Conservation (phyloP, 2,888 invertebrate genomes). For the Willowsia nigromaculata region DNA sequence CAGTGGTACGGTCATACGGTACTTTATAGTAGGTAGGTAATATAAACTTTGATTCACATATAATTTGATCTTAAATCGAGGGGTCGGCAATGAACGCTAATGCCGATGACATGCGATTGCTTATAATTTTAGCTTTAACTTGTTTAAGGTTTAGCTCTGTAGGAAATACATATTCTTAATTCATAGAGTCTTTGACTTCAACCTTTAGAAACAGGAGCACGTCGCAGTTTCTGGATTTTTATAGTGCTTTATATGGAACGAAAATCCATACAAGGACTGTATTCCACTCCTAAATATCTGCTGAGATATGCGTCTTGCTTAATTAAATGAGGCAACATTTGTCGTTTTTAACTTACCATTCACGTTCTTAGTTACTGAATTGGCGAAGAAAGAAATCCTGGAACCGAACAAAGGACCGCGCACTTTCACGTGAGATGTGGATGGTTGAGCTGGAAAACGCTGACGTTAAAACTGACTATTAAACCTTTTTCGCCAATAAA, state of each 20-base stretch:
- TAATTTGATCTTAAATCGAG: neutral
- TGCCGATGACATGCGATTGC: neutral
- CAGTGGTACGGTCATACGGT: neutral
- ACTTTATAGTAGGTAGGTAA: neutral
- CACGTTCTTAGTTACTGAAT: neutral
- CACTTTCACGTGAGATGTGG: constrained; percentile 7
- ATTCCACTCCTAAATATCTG: neutral
- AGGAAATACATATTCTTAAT: neutral
- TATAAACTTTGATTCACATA: neutral
- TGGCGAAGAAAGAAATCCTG: neutral
- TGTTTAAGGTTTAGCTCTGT: neutral
- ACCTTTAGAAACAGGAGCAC: constrained; percentile 5
- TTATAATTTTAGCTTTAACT: too few relatives aligned
- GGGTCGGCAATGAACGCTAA: neutral
- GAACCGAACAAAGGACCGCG: neutral
- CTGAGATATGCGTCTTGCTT: neutral
- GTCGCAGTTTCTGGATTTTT: constrained; percentile 12
- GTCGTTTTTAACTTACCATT: neutral
- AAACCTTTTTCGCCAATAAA: neutral
- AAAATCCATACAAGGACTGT: too few relatives aligned
- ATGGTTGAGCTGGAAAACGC: too few relatives aligned
- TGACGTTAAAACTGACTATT: too few relatives aligned
- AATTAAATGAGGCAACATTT: constrained; percentile 1
- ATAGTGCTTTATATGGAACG: too few relatives aligned
- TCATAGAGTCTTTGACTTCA: neutral